Evolutionary conservation across 2,113 vertebrate species (phyloP).

Genomic region (Odocoileus virginianus): DNA sequence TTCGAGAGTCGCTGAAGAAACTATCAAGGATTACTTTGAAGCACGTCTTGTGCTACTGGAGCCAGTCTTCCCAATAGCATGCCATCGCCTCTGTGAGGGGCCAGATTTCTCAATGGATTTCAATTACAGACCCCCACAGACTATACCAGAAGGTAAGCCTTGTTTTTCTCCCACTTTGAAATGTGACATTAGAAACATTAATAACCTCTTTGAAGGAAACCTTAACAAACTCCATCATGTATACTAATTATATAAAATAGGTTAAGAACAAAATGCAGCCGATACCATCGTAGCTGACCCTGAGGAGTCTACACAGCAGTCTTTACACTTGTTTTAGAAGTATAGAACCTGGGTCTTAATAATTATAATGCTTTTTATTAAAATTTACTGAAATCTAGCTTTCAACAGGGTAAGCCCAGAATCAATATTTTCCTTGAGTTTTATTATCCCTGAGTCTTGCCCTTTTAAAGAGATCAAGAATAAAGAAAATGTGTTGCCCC

Average conservation of each 20-base stretch:
- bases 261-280: not conserved
- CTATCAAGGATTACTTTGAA: constrained; percentile 93
- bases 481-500: not conserved
- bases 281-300: not conserved
- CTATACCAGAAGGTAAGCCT: constrained; percentile 86
- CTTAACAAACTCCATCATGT: not conserved
- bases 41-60: constrained; percentile 89
- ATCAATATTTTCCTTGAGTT: not conserved
- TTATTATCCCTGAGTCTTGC: not conserved
- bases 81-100: constrained; percentile 95
- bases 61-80: constrained; percentile 92
- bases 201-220: not conserved
- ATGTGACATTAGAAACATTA: not conserved
- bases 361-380: not conserved
- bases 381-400: not conserved
- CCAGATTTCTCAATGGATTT: constrained; percentile 94
- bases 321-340: not conserved
- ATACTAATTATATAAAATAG: not conserved
- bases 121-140: constrained; percentile 87
- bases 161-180: not conserved
- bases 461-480: not conserved
- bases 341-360: not conserved
- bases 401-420: not conserved
- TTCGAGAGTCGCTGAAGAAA: constrained; percentile 91
- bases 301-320: not conserved